Conservation (phyloP, 2,113 vertebrate species). For the Pedetes capensis region DNA sequence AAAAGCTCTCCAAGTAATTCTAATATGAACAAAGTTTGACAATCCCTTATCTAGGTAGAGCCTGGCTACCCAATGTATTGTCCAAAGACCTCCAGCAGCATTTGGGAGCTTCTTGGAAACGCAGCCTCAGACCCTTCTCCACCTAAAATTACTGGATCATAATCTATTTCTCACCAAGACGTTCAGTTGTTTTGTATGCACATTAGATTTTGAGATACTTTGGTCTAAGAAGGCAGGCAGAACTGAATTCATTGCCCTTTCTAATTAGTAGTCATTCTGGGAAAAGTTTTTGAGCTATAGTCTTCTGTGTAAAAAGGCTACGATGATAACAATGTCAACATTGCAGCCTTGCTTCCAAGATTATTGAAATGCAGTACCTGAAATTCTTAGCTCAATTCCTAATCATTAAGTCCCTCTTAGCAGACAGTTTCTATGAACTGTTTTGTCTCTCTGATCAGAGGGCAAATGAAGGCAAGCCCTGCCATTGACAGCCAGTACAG, state of each 20-base stretch:
- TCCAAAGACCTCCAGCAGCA: neutral
- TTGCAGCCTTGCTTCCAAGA: neutral
- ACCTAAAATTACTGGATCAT: neutral
- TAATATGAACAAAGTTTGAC: neutral
- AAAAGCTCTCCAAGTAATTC: neutral
- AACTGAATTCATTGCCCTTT: neutral
- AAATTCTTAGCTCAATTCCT: neutral
- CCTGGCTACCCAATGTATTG: neutral
- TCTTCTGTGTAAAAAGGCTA: neutral
- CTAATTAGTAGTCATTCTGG: neutral
- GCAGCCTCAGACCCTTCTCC: neutral
- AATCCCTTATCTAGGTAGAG: neutral
- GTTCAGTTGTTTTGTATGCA: neutral
- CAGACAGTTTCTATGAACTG: neutral
- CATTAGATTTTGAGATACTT: neutral
- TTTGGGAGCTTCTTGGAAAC: neutral
- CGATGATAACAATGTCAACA: neutral
- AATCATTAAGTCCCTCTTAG: neutral
- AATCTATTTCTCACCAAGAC: neutral
- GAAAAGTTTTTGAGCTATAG: neutral
- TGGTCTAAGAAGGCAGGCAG: neutral
- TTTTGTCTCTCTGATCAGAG: neutral
- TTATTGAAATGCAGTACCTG: neutral
- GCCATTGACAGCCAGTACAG: neutral
- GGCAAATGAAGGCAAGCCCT: neutral